Conservation (phyloP, 1,140 invertebrate genomes). For the Arctopsyche grandis region DNA sequence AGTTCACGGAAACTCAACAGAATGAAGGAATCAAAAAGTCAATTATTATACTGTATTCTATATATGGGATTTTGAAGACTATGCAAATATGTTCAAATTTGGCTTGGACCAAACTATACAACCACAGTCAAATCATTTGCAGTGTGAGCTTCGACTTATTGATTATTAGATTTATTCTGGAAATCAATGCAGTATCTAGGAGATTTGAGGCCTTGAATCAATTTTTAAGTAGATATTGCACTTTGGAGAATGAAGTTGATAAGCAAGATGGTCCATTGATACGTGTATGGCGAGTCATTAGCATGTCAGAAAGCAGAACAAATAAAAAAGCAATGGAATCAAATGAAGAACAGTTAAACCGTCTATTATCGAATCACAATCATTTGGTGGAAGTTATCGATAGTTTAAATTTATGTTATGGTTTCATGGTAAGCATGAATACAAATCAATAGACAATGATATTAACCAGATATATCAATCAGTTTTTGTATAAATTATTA, state of each 20-base stretch:
- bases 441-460: too few relatives aligned
- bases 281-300: background rate
- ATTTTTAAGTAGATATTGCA: background rate
- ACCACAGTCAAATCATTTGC: background rate
- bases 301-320: background rate
- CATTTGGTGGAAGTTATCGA: background rate
- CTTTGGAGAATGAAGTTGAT: background rate
- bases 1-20: background rate
- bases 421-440: background rate
- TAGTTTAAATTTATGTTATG: conserved; percentile 3
- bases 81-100: background rate
- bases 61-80: background rate
- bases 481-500: background rate
- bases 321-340: background rate
- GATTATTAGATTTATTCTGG: background rate
- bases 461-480: too few relatives aligned
- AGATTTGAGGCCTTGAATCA: conserved; percentile 4
- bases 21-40: background rate
- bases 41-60: background rate
- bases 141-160: background rate
- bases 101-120: background rate
- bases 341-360: background rate
- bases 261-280: background rate
- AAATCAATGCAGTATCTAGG: background rate
- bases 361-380: background rate